Evolutionary conservation across 2,888 invertebrate species (phyloP).

Genomic region (Oxytorus armatus): DNA sequence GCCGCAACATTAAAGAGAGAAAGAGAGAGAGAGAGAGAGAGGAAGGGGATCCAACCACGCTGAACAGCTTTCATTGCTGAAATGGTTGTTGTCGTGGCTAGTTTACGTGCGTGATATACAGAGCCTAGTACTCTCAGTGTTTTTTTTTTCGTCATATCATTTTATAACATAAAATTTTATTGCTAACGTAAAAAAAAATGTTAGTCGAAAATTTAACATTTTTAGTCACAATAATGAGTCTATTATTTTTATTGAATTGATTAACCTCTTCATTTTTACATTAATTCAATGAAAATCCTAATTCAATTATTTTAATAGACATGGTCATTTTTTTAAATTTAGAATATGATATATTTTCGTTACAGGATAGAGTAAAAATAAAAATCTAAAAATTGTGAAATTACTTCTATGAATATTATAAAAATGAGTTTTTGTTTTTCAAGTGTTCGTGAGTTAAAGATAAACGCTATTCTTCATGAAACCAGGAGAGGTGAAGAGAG

Average conservation of each 20-base stretch:
- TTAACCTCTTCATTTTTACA: not conserved
- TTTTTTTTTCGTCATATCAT: not conserved
- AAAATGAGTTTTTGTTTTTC: too few relatives aligned
- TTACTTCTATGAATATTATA: not conserved
- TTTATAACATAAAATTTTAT: not conserved
- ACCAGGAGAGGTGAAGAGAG: conserved; percentile 74
- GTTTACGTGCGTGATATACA: conserved; percentile 63
- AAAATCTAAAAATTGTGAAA: not conserved
- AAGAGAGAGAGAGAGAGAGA: too few relatives aligned
- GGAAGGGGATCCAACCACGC: conserved; percentile 73
- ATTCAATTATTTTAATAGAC: not conserved
- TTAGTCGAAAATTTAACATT: too few relatives aligned
- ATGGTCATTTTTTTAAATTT: not conserved
- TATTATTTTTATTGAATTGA: not conserved
- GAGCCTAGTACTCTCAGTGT: conserved; percentile 5
- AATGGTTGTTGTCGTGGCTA: conserved; percentile 78
- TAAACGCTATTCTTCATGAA: conserved; percentile 75
- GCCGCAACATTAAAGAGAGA: conserved; percentile 66
- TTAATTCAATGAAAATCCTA: not conserved
- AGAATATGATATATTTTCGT: too few relatives aligned
- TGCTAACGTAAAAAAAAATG: not conserved
- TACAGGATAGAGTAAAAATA: not conserved
- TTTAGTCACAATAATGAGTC: too few relatives aligned
- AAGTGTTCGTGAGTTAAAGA: conserved; percentile 32
- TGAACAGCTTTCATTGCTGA: conserved; percentile 80